Percentiles rank a stretch among this genome's conserved stretches.
Evolutionary conservation across 2,113 vertebrate genomes (phyloP).

Genomic region (Sorex araneus): DNA sequence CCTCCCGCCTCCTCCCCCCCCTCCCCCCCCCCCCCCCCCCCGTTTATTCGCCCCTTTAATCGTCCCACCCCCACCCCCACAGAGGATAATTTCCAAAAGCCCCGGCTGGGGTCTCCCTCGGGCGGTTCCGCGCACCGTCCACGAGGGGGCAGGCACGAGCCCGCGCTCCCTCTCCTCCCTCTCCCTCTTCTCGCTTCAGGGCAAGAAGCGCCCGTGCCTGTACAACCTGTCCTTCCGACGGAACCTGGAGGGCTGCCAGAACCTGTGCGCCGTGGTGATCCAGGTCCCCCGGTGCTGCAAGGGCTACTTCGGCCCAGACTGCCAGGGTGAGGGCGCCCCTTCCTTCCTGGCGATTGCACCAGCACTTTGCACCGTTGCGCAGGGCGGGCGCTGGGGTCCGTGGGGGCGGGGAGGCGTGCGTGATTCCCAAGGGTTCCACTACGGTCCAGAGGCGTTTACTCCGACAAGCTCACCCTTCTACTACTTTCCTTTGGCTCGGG

Average conservation of each 20-base stretch:
- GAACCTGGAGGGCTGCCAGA: slow-evolving; percentile 89
- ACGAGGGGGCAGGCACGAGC: background rate
- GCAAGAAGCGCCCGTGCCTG: slow-evolving; percentile 85
- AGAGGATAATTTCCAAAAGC: background rate
- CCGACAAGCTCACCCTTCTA: background rate
- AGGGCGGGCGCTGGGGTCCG: fast-evolving
- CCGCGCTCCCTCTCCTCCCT: fast-evolving
- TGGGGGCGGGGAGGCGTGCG: fast-evolving
- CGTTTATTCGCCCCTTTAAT: background rate
- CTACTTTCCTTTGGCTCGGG: background rate
- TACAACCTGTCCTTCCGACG: slow-evolving; percentile 71
- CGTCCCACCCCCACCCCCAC: background rate
- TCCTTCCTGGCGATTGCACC: background rate
- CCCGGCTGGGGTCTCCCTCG: background rate
- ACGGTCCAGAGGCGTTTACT: background rate
- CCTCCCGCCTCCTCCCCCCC: too few species aligned
- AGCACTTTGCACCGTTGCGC: background rate
- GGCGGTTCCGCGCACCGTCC: background rate
- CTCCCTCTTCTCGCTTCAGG: slow-evolving; percentile 77
- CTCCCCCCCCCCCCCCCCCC: too few species aligned
- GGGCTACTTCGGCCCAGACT: slow-evolving; percentile 94
- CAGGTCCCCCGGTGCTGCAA: slow-evolving; percentile 92
- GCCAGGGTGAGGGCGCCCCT: slow-evolving; percentile 90
- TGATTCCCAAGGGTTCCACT: background rate
- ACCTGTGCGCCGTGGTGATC: slow-evolving; percentile 89